Percentiles rank a stretch among this genome's conserved stretches.
Evolutionary conservation across 2,888 invertebrate genomes (phyloP).

Genomic region (Herminia tarsipennalis): DNA sequence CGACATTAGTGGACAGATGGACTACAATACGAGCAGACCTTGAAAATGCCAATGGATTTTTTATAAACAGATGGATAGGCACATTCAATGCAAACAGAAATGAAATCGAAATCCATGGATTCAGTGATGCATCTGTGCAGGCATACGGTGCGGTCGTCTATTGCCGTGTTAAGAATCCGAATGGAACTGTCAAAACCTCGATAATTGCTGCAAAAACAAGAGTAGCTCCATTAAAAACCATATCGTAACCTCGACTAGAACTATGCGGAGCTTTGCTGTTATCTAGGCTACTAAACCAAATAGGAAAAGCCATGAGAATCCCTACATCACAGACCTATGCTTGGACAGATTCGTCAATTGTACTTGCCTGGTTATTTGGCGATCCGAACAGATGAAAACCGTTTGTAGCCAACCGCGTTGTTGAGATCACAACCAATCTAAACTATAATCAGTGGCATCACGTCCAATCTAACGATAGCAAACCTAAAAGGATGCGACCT

Average conservation of each 20-base stretch:
- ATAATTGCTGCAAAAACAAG: constrained; percentile 18
- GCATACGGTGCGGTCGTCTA: too few relatives aligned
- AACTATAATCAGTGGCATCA: too few relatives aligned
- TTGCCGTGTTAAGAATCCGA: too few relatives aligned
- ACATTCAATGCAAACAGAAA: too few relatives aligned
- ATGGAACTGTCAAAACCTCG: not conserved
- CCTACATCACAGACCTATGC: not conserved
- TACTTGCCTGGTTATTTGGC: not conserved
- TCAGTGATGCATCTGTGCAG: too few relatives aligned
- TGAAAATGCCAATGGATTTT: too few relatives aligned
- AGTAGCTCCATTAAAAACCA: not conserved
- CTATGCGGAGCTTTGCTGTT: not conserved
- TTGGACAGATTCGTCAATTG: not conserved
- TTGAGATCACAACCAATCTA: too few relatives aligned
- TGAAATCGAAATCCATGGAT: too few relatives aligned
- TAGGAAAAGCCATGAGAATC: not conserved
- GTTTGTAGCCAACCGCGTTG: too few relatives aligned
- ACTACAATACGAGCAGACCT: too few relatives aligned
- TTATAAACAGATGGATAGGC: too few relatives aligned
- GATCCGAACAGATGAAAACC: constrained; percentile 26
- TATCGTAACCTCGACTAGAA: not conserved
- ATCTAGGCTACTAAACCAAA: not conserved
- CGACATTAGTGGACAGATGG: too few relatives aligned
- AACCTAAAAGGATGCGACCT: constrained; percentile 18
- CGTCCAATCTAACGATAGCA: constrained; percentile 27